Percentiles rank a stretch among this genome's conserved stretches.
phyloP scores from a whole-genome alignment of 2,888 invertebrate genomes.

The Drosophila falleni region DNA sequence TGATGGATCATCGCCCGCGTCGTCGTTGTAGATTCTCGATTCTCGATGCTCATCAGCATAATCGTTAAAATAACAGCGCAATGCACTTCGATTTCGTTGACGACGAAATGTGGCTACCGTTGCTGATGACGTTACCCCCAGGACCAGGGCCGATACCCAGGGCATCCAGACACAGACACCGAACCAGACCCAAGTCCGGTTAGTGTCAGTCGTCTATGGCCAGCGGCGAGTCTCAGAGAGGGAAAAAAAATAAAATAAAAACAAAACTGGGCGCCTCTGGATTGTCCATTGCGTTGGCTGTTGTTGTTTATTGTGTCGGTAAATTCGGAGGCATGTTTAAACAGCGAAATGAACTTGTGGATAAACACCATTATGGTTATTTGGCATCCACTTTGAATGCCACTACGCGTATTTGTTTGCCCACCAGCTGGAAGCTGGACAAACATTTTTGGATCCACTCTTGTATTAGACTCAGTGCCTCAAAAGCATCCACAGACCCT shows the following conservation, averaged over 20 bases:
- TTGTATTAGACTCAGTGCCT: conserved; percentile 1
- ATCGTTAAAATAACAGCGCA: conserved; percentile 82
- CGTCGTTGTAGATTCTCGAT: conserved; percentile 20
- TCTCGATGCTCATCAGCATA: conserved; percentile 74
- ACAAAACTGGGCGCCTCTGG: conserved; percentile 67
- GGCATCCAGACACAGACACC: conserved; percentile 1
- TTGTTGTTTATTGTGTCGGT: conserved; percentile 79
- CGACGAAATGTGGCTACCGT: conserved; percentile 73
- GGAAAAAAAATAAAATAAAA: conserved; percentile 22
- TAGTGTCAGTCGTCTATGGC: conserved; percentile 53
- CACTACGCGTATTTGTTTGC: conserved; percentile 65
- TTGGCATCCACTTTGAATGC: conserved; percentile 78
- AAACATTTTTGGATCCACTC: conserved; percentile 48
- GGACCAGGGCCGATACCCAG: conserved; percentile 22
- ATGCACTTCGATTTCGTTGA: conserved; percentile 74
- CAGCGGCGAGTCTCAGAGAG: conserved; percentile 41
- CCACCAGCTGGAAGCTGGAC: conserved; percentile 47
- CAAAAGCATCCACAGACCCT: not conserved
- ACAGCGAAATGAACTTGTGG: conserved; percentile 82
- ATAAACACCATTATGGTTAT: conserved; percentile 82
- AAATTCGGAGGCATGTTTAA: conserved; percentile 82
- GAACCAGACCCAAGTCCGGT: conserved; percentile 12
- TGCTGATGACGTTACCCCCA: conserved; percentile 43
- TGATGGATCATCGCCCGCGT: conserved; percentile 79
- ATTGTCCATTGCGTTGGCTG: conserved; percentile 56